Evolutionary conservation across 2,113 vertebrate species (phyloP), one percentile per base, ranked within the genome.

Genomic region (Marmota monax): DNA sequence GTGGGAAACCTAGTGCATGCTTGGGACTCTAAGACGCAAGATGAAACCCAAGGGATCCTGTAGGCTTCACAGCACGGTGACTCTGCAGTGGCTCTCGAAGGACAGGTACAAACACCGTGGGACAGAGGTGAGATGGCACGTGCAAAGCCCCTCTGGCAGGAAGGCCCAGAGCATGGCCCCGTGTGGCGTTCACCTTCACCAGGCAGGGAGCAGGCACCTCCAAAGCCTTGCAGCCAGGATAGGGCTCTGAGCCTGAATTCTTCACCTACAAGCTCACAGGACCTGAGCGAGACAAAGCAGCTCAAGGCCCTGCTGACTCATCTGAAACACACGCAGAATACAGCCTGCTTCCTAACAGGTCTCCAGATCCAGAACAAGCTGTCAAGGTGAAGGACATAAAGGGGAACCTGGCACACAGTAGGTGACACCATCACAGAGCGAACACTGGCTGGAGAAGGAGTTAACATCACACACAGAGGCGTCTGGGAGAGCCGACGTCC

Each of bases 181-280:
- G 27, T 2, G 1, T 6, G 0, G 16, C 5, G 2, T 51, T 13
- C 3, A 23, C 13, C 23, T 9, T 84, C 79, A 87, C 5, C 17
- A 51, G 13, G 14, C 4, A 45, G n/a, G 53, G 2, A 76, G 20
- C 10, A 51, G 61, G 20, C 5, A 56, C 73, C 63, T n/a, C 7
- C 14, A 39, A 87, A 34, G 13, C 73, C 76, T 22, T 6, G 7
- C 6, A 42, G 29, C 29, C 10, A 86, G 11, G 7, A 53, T 5
- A 10, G 12, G 17, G 37, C 23, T 58, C 74, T 13, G 48, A 13
- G 8, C 45, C 87, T 45, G 9, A n/a, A 18, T 22, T 78, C n/a
- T 63, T 42, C 61, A 51, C 70, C 63, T 48, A 80, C 14, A 22
- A 39, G 27, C n/a, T 56, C 58, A 61, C 34, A 32, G 32, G 2